A percentile compares a stretch with the other conserved stretches of the same genome.
phyloP scores from a whole-genome alignment of 1,140 invertebrate species.

The Cyrtorhinus lividipennis region DNA sequence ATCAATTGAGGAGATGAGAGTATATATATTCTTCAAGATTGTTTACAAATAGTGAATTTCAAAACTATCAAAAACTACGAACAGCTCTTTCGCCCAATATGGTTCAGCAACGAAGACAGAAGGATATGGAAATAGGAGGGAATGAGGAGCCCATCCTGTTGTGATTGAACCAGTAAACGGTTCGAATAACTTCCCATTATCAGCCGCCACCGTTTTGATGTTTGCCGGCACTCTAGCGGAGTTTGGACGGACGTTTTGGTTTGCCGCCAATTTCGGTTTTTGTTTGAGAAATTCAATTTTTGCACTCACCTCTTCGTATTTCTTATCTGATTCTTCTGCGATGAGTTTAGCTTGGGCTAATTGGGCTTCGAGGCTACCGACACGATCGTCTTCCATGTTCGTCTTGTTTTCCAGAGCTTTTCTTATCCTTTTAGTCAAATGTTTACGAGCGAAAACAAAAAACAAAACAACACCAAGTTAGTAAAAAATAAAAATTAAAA shows the following conservation, averaged over 20 bases:
- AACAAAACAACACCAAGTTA: conserved; percentile 7
- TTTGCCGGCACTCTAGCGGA: neutral
- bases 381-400: conserved; percentile 96
- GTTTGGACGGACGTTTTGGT: neutral
- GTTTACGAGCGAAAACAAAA: neutral
- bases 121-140: neutral
- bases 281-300: too few species aligned
- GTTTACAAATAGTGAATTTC: too few species aligned
- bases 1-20: too few species aligned
- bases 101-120: too few species aligned
- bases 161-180: neutral
- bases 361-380: conserved; percentile 84
- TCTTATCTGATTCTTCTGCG: conserved; percentile 96
- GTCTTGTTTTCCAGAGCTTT: conserved; percentile 97
- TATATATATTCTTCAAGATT: too few species aligned
- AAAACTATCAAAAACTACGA: too few species aligned
- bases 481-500: conserved; percentile 3
- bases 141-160: conserved; percentile 3
- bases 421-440: conserved; percentile 61
- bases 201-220: neutral
- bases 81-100: too few species aligned
- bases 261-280: neutral
- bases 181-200: conserved; percentile 5
- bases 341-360: conserved; percentile 92
- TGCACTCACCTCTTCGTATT: conserved; percentile 88